Percentiles rank a stretch among this genome's conserved stretches.
phyloP scores from a whole-genome alignment of 2,888 invertebrate species.

The Incurvaria masculella region DNA sequence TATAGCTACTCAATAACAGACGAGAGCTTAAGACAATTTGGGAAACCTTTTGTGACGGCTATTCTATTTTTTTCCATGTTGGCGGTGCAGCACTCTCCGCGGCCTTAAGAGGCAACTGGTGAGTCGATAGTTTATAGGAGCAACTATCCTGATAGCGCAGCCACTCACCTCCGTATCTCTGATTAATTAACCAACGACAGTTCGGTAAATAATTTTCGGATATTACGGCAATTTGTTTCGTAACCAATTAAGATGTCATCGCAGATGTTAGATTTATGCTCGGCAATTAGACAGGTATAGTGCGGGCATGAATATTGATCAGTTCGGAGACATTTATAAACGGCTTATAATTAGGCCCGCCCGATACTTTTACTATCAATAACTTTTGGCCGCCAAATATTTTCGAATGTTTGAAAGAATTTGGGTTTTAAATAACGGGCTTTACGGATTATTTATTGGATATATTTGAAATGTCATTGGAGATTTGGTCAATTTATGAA shows the following conservation, averaged over 20 bases:
- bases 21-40: too few species aligned
- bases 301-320: conserved; percentile 48
- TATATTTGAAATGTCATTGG: too few species aligned
- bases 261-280: conserved; percentile 43
- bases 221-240: conserved; percentile 38
- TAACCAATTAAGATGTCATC: conserved; percentile 51
- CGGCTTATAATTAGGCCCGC: conserved; percentile 32
- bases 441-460: background rate
- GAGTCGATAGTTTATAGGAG: too few species aligned
- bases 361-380: background rate
- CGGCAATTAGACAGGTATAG: conserved; percentile 45
- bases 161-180: conserved; percentile 9
- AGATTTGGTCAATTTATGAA: too few species aligned
- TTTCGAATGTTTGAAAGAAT: background rate
- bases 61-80: too few species aligned
- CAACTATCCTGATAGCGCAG: too few species aligned
- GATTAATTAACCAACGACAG: conserved; percentile 16
- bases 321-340: conserved; percentile 36
- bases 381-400: background rate
- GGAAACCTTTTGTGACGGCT: too few species aligned
- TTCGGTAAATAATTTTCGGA: conserved; percentile 28
- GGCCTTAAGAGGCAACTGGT: too few species aligned
- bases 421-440: background rate
- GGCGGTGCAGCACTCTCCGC: too few species aligned
- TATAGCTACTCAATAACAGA: too few species aligned